A percentile compares a stretch with the other conserved stretches of the same genome.
These are phyloP conservation scores for Pseudois nayaur DNA, from an alignment of 2,113 vertebrate genomes.

Conservation along the genomic window DNA sequence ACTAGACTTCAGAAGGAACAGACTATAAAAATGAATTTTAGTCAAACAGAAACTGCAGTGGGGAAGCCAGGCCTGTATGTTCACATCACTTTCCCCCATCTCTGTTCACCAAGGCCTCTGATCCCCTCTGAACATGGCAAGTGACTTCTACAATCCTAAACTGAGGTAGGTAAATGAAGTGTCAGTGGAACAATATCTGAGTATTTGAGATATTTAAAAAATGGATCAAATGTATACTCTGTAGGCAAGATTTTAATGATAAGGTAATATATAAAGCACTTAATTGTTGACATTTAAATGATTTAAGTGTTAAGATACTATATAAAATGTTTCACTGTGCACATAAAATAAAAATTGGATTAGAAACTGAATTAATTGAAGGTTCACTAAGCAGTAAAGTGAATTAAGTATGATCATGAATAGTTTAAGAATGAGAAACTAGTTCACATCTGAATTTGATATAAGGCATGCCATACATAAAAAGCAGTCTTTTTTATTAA, in stretches of 20 bases:
- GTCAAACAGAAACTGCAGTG: not conserved
- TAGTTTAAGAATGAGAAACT: not conserved
- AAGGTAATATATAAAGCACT: conserved; percentile 9
- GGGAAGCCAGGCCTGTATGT: not conserved
- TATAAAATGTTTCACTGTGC: not conserved
- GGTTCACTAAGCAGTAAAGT: conserved; percentile 23
- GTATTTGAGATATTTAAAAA: not conserved
- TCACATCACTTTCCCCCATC: not conserved
- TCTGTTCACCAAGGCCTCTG: not conserved
- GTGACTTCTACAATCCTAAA: not conserved
- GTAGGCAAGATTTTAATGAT: not conserved
- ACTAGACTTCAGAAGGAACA: not conserved
- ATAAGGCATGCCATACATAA: not conserved
- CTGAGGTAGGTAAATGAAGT: not conserved
- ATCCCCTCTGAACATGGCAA: not conserved
- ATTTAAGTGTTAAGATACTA: not conserved
- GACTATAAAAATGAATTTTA: not conserved
- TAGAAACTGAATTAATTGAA: conserved; percentile 49
- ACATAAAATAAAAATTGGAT: not conserved
- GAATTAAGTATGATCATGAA: conserved; percentile 43
- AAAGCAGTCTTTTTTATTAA: not conserved
- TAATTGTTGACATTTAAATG: not conserved
- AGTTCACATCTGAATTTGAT: conserved; percentile 20
- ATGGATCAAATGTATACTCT: not conserved
- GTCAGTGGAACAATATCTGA: not conserved